Evolutionary conservation across 2,888 invertebrate genomes (phyloP).

Genomic region (Melanostoma scalare): DNA sequence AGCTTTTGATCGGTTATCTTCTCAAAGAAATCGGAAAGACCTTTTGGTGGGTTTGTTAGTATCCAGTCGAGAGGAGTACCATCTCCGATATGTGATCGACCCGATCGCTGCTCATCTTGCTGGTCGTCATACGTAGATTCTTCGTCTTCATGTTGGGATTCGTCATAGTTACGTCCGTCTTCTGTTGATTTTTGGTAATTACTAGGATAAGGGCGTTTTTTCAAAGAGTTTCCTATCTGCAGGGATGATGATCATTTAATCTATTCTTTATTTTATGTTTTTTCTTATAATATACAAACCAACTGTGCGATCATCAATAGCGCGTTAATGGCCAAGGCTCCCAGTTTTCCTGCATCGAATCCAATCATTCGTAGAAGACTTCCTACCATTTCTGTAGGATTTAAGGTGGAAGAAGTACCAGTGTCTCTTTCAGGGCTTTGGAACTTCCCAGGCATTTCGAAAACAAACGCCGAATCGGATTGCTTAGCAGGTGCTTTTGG

Average conservation of each 20-base stretch:
- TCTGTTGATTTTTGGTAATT: slow-evolving; percentile 44
- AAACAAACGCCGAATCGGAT: slow-evolving; percentile 32
- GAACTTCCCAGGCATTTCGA: slow-evolving; percentile 51
- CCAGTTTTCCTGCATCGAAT: slow-evolving; percentile 89
- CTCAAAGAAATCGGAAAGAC: slow-evolving; percentile 84
- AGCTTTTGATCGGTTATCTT: slow-evolving; percentile 86
- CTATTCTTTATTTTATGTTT: too few species aligned
- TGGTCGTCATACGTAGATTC: slow-evolving; percentile 68
- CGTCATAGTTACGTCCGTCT: slow-evolving; percentile 38
- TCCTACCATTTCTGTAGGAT: slow-evolving; percentile 73
- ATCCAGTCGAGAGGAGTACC: slow-evolving; percentile 85
- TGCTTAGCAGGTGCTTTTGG: slow-evolving; percentile 74
- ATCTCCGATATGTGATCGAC: slow-evolving; percentile 74
- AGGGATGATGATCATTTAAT: background rate
- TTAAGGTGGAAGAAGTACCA: slow-evolving; percentile 37
- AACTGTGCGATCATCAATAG: slow-evolving; percentile 92
- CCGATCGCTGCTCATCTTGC: slow-evolving; percentile 72
- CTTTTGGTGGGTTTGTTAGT: slow-evolving; percentile 84
- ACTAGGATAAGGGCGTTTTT: slow-evolving; percentile 57
- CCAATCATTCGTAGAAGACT: slow-evolving; percentile 88
- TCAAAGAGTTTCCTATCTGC: slow-evolving; percentile 78
- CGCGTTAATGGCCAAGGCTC: slow-evolving; percentile 91
- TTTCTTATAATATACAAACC: slow-evolving; percentile 84
- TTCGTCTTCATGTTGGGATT: slow-evolving; percentile 35
- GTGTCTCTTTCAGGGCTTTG: slow-evolving; percentile 59